These are phyloP conservation scores for Brachyalestes nurse DNA, from an alignment of 2,797 vertebrate genomes.

Conservation along the genomic window DNA sequence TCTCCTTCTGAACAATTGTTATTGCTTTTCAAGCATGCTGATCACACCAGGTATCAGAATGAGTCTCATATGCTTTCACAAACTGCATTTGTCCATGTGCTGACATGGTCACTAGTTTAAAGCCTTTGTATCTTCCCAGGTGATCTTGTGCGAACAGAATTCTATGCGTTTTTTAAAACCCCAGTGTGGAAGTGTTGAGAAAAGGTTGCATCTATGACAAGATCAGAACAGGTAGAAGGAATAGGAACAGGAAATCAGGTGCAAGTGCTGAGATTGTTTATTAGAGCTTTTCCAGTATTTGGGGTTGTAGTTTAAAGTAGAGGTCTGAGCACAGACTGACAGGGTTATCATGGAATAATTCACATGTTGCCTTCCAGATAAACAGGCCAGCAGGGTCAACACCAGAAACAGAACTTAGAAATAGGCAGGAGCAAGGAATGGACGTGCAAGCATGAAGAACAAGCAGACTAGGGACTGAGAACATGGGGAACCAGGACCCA, in stretches of 20 bases:
- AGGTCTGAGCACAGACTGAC: background rate
- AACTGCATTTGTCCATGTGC: background rate
- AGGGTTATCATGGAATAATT: background rate
- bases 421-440: too few species aligned
- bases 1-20: constrained; percentile 4
- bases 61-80: background rate
- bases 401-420: background rate
- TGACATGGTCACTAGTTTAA: background rate
- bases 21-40: constrained; percentile 3
- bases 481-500: too few species aligned
- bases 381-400: background rate
- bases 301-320: background rate
- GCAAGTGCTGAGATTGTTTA: background rate
- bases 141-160: background rate
- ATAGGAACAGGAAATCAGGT: background rate
- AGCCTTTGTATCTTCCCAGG: background rate
- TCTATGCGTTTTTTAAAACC: background rate
- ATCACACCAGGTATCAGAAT: background rate
- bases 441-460: too few species aligned
- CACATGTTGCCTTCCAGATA: background rate
- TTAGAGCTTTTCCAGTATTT: background rate
- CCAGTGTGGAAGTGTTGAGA: background rate
- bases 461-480: too few species aligned
- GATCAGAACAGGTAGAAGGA: background rate
- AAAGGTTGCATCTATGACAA: background rate